phyloP scores from a whole-genome alignment of 2,888 invertebrate genomes.

The Melipona beecheii region DNA sequence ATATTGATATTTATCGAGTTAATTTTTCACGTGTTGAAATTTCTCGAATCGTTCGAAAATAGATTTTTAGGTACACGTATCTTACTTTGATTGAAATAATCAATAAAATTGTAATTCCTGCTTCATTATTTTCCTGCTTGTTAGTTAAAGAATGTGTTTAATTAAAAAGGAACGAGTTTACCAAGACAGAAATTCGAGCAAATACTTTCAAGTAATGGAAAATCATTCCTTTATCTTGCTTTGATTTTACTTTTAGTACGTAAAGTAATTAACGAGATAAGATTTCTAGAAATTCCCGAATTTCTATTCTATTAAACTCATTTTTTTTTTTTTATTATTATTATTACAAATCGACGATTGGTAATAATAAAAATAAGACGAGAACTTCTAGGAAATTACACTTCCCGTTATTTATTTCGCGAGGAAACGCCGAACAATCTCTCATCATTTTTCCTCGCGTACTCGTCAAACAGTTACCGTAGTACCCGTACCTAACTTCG shows the following conservation, averaged over 20 bases:
- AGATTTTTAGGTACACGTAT: too few species aligned
- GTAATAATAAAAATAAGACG: background rate
- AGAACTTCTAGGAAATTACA: constrained; percentile 3
- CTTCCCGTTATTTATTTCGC: background rate
- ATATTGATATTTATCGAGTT: background rate
- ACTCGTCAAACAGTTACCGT: constrained; percentile 16
- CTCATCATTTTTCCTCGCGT: background rate
- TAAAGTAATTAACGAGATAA: background rate
- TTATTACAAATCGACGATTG: too few species aligned
- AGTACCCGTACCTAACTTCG: constrained; percentile 16
- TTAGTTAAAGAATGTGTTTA: too few species aligned
- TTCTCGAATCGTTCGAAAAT: background rate
- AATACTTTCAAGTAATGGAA: too few species aligned
- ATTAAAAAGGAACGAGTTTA: too few species aligned
- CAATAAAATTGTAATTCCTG: too few species aligned
- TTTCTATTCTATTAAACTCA: background rate
- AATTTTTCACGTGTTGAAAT: background rate
- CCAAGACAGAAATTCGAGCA: too few species aligned
- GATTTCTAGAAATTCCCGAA: background rate
- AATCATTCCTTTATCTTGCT: background rate
- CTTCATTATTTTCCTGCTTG: too few species aligned
- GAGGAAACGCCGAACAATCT: background rate
- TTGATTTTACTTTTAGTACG: background rate
- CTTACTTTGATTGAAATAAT: too few species aligned
- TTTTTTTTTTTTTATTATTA: too few species aligned